phyloP scores from a whole-genome alignment of 2,113 vertebrate species.

The Nipponia nippon region DNA sequence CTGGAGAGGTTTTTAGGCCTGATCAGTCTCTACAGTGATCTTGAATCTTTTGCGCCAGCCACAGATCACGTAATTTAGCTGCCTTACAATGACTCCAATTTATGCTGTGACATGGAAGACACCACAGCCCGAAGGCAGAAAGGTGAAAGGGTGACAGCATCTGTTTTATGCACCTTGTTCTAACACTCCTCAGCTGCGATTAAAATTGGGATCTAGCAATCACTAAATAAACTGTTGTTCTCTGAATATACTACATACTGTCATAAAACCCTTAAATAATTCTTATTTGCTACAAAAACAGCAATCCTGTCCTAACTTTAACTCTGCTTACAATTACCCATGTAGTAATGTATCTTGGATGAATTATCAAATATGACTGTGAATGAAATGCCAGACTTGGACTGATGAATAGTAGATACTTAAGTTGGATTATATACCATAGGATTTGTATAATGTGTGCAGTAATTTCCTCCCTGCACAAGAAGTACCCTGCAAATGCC shows the following conservation, averaged over 20 bases:
- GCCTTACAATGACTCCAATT: neutral
- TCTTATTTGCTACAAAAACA: neutral
- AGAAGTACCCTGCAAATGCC: neutral
- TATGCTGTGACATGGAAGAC: neutral
- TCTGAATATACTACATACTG: neutral
- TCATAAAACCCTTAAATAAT: neutral
- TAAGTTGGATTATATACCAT: neutral
- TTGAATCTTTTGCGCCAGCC: neutral
- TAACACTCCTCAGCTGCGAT: neutral
- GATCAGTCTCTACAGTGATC: neutral
- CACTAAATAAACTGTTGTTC: neutral
- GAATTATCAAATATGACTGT: neutral
- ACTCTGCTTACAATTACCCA: neutral
- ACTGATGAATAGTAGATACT: neutral
- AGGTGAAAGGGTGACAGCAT: neutral
- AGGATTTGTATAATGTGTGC: accelerated
- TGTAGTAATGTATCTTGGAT: neutral
- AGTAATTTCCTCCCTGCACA: neutral
- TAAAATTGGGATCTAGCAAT: neutral
- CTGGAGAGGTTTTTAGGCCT: neutral
- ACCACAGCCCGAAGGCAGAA: neutral
- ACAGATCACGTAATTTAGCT: neutral
- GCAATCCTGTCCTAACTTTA: neutral
- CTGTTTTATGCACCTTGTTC: neutral
- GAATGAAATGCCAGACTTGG: neutral